A percentile compares a stretch with the other conserved stretches of the same genome.
These are phyloP conservation scores for Zophobas morio DNA, from an alignment of 1,140 invertebrate genomes.

Conservation along the genomic window DNA sequence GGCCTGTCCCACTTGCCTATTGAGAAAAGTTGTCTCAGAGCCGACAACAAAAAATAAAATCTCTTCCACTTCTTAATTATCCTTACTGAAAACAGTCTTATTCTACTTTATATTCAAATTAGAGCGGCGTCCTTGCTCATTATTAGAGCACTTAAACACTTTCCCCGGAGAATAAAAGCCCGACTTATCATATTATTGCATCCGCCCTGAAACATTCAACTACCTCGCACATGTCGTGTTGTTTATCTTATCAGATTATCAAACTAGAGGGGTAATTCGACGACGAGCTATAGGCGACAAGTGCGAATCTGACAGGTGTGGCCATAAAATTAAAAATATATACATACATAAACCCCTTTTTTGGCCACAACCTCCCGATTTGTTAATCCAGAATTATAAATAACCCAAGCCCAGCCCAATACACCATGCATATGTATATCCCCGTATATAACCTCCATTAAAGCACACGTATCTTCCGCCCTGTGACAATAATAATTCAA, in stretches of 20 bases:
- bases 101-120: constrained; percentile 30
- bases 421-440: constrained; percentile 3
- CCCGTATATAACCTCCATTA: background rate
- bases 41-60: constrained; percentile 8
- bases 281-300: background rate
- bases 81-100: constrained; percentile 17
- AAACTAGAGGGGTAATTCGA: constrained; percentile 18
- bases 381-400: too few species aligned
- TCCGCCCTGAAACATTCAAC: constrained; percentile 60
- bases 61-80: constrained; percentile 13
- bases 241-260: constrained; percentile 62
- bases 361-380: too few species aligned
- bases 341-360: too few species aligned
- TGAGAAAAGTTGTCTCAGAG: background rate
- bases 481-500: constrained; percentile 22
- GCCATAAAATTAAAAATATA: too few species aligned
- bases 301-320: too few species aligned
- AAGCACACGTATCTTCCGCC: background rate
- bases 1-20: background rate
- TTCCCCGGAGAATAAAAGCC: constrained; percentile 41
- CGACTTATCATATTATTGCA: constrained; percentile 51
- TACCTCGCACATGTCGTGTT: constrained; percentile 61
- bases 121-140: constrained; percentile 11
- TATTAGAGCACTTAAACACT: constrained; percentile 43
- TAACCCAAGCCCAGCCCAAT: background rate